Evolutionary conservation across 2,113 vertebrate genomes (phyloP).

Genomic region (Passerina amoena): DNA sequence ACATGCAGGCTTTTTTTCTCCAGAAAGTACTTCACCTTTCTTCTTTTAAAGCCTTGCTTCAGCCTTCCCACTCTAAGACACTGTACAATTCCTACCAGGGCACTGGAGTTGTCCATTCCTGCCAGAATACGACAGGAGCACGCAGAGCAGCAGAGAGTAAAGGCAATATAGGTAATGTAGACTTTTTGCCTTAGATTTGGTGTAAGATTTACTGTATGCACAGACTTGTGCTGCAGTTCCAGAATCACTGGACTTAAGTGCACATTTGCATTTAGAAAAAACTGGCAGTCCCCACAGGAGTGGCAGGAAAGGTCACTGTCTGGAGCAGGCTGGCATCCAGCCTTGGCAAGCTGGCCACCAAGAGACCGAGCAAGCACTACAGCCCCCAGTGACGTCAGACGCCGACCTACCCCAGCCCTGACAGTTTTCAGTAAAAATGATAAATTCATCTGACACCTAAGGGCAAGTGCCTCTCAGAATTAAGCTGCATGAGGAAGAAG

Average conservation of each 20-base stretch:
- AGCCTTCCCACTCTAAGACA: background rate
- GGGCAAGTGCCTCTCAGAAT: background rate
- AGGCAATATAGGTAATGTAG: fast-evolving
- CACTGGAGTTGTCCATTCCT: background rate
- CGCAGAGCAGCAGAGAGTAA: background rate
- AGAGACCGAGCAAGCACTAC: fast-evolving
- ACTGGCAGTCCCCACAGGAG: background rate
- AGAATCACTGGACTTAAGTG: background rate
- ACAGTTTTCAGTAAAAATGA: background rate
- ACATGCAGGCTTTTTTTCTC: background rate
- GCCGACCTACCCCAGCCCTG: background rate
- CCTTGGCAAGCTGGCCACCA: background rate
- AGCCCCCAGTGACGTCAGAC: background rate
- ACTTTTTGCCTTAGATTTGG: background rate
- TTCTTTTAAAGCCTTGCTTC: background rate
- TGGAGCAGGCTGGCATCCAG: background rate
- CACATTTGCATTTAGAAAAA: background rate
- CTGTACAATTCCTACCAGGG: fast-evolving
- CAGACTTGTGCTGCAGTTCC: background rate
- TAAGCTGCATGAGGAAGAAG: background rate
- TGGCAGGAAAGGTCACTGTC: background rate
- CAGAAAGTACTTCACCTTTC: background rate
- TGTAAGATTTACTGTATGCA: background rate
- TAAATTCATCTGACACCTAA: background rate
- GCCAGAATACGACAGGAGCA: background rate